Base-by-base conservation (phyloP, 2,888 invertebrate species). In the Axea sp. region DNA sequence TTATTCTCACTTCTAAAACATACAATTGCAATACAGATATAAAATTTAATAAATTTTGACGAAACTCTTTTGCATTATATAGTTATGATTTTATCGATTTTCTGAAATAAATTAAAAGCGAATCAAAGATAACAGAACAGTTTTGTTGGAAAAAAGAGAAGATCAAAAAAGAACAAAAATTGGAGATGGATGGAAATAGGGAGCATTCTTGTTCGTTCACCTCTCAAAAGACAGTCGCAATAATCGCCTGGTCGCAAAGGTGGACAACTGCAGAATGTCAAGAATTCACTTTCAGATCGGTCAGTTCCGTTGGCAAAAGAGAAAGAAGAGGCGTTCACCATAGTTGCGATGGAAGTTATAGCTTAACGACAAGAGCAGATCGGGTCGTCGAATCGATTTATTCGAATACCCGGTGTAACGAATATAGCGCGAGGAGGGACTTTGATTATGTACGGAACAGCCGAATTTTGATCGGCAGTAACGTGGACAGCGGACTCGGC, bases 401-500 rank as follows among this genome's bases (percentile, higher is more conserved):
- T 79, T 80, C 80, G 69, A 81, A 80, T 51, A 77, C 80, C 76
- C 82, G 69, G 11, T 71, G 83, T 76, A 81, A 75, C 78, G 82
- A 84, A 74, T 84, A 81, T 83, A 83, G 81, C 80, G 76, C 80
- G 68, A 82, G 83, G 80, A 84, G 80, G 80, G 85, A 85, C 76
- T 84, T 82, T 81, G 84, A 85, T 81, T 83, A 80, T 78, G 77
- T 81, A 77, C 84, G 83, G 76, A 86, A 82, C 79, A 82, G 82
- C 78, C 82, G 84, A 84, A 80, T 86, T 76, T 80, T 83, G 69
- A 82, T 86, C 82, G 84, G 82, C 71, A 84, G 78, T 81, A 84
- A 85, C 77, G 83, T 79, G 76, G 87, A 87, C 82, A 87, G 87
- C 73, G 87, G 87, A 69, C 82, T 87, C 65, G 87, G 87, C 49